Evolutionary conservation across 1,140 invertebrate species (phyloP).

Genomic region (Lineus longissimus): DNA sequence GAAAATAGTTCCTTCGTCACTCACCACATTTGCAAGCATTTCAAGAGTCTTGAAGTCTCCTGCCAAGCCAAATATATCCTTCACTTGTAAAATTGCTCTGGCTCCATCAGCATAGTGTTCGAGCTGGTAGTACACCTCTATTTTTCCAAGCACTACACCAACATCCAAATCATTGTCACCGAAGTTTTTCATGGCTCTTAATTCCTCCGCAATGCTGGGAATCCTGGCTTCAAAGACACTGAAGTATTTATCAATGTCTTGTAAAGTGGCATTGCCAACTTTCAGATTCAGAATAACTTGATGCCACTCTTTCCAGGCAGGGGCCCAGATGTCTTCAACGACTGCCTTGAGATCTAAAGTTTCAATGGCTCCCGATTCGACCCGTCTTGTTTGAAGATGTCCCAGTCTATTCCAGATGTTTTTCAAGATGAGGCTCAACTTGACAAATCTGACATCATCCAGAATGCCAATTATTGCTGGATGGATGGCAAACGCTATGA

Average conservation of each 20-base stretch:
- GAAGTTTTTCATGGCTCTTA: background rate
- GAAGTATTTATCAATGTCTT: slow-evolving; percentile 17
- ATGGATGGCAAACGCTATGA: too few relatives aligned
- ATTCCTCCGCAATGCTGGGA: slow-evolving; percentile 14
- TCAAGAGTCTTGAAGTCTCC: slow-evolving; percentile 25
- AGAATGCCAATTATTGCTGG: too few relatives aligned
- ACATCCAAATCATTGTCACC: slow-evolving; percentile 8
- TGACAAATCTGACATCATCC: too few relatives aligned
- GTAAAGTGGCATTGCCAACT: slow-evolving; percentile 16
- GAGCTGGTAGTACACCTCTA: slow-evolving; percentile 20
- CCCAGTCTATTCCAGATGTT: background rate
- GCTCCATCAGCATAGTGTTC: slow-evolving; percentile 21
- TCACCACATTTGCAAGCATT: slow-evolving; percentile 17
- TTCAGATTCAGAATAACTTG: slow-evolving; percentile 10
- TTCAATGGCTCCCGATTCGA: background rate
- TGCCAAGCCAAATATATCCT: slow-evolving; percentile 17
- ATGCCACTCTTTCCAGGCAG: slow-evolving; percentile 11
- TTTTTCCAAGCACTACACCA: slow-evolving; percentile 20
- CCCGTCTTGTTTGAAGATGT: background rate
- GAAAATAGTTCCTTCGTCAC: too few relatives aligned
- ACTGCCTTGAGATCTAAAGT: slow-evolving; percentile 1
- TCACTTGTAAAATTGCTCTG: slow-evolving; percentile 21
- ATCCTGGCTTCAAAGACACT: background rate
- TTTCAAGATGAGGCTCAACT: too few relatives aligned
- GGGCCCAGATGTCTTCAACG: slow-evolving; percentile 18